Base-by-base conservation (phyloP, 1,140 invertebrate genomes). In the Drosophila neocordata region DNA sequence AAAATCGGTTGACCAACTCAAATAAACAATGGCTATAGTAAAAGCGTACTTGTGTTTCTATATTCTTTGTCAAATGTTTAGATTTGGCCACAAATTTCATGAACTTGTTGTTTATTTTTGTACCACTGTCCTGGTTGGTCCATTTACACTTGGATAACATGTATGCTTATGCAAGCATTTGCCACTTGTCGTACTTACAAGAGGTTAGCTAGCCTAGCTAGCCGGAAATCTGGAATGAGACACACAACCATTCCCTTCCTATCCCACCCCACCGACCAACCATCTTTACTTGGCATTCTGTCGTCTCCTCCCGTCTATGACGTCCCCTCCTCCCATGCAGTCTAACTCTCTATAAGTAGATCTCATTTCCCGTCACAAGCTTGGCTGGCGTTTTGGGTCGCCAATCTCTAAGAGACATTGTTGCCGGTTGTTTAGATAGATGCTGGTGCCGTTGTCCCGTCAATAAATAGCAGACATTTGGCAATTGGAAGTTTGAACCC, bases 391-490 rank as follows among this genome's bases (percentile, higher is more conserved):
- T 82, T 79, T 69, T 69, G 77, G 72, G 69, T 72, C 58, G 58
- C 48, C 38, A 60, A 67, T 62, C 62, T 72, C 61, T 52, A 20
- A 64, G 55, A 70, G 67, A 64, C 67, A 69, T 58, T 63, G 61
- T 56, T 63, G 69, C 56, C 69, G 58, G 69, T 73, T 56, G 62
- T 71, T 74, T 60, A 68, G 56, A 48, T 48, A 48, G 41, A 48
- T 24, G 41, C 57, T 52, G 53, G 37, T 65, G 62, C 66, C 69
- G 51, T 34, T 63, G 58, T 37, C 66, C 67, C 82, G 74, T 87
- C 81, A 85, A 87, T 81, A 87, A 77, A 73, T 70, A 77, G 70
- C 70, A 77, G 82, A 77, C 74, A 85, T 73, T 87, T 85, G 82
- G 82, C 82, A 87, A 84, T 79, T 78, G 82, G 65, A 81, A 85